Conservation (phyloP, 1,140 invertebrate genomes). For the Polypedilum pembai region DNA sequence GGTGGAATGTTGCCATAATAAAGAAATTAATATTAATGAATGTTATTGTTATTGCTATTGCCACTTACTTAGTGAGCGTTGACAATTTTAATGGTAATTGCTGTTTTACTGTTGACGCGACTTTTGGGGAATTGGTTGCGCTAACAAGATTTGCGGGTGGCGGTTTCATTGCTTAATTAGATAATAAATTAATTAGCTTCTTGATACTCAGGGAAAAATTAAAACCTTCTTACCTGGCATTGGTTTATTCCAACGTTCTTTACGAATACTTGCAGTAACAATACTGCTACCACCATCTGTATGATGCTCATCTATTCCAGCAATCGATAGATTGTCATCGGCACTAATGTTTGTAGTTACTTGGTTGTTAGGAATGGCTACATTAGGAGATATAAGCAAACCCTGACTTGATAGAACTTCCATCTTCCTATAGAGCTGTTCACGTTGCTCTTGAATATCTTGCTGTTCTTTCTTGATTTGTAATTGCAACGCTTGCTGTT, state of each 20-base stretch:
- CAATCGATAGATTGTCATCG: neutral
- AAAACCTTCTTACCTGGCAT: slow-evolving; percentile 51
- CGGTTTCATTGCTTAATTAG: slow-evolving; percentile 41
- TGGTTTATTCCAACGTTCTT: slow-evolving; percentile 33
- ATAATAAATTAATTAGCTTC: slow-evolving; percentile 10
- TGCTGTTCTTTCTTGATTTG: slow-evolving; percentile 65
- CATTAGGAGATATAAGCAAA: slow-evolving; percentile 51
- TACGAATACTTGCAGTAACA: slow-evolving; percentile 24
- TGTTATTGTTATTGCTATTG: too few relatives aligned
- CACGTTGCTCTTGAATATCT: slow-evolving; percentile 76
- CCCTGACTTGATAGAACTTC: slow-evolving; percentile 69
- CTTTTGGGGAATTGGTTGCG: slow-evolving; percentile 73
- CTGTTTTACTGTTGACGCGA: slow-evolving; percentile 60
- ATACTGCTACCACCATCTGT: slow-evolving; percentile 24
- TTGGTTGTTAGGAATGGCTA: slow-evolving; percentile 32
- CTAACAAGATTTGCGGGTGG: slow-evolving; percentile 69
- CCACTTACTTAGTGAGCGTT: slow-evolving; percentile 46
- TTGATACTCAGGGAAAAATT: slow-evolving; percentile 34
- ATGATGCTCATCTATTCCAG: slow-evolving; percentile 7
- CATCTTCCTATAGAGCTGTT: slow-evolving; percentile 75
- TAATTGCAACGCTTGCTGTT: slow-evolving; percentile 48
- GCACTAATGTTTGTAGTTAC: slow-evolving; percentile 1
- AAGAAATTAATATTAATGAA: neutral
- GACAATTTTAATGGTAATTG: slow-evolving; percentile 76
- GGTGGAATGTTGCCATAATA: neutral